phyloP scores from a whole-genome alignment of 2,113 vertebrate species.

The Ranitomeya imitator region DNA sequence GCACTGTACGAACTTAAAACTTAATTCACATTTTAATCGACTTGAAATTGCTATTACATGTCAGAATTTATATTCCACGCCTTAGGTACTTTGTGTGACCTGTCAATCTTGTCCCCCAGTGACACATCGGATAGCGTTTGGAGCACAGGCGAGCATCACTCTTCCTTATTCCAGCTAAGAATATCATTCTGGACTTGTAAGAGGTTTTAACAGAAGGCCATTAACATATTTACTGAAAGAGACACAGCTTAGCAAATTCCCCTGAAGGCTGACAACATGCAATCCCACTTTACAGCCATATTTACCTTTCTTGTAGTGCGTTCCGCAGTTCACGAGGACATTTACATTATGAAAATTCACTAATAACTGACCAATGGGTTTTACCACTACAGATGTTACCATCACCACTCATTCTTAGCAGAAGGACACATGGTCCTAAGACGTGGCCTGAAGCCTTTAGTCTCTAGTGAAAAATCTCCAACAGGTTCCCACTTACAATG shows the following conservation, averaged over 20 bases:
- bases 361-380: neutral
- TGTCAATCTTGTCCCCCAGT: constrained; percentile 3
- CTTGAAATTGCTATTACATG: neutral
- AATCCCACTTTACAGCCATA: neutral
- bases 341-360: neutral
- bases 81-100: neutral
- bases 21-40: neutral
- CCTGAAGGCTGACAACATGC: constrained; percentile 28
- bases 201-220: constrained; percentile 35
- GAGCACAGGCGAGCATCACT: neutral
- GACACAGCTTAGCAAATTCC: neutral
- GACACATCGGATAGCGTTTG: neutral
- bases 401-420: too few species aligned
- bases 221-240: constrained; percentile 52
- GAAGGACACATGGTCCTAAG: too few species aligned
- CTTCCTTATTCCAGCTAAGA: neutral
- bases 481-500: too few species aligned
- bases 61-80: neutral
- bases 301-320: neutral
- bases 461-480: too few species aligned
- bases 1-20: neutral
- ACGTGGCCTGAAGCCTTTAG: too few species aligned
- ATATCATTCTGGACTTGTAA: neutral
- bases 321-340: neutral
- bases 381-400: too few species aligned